phyloP scores from a whole-genome alignment of 1,140 invertebrate species.

The Drosophila albomicans region DNA sequence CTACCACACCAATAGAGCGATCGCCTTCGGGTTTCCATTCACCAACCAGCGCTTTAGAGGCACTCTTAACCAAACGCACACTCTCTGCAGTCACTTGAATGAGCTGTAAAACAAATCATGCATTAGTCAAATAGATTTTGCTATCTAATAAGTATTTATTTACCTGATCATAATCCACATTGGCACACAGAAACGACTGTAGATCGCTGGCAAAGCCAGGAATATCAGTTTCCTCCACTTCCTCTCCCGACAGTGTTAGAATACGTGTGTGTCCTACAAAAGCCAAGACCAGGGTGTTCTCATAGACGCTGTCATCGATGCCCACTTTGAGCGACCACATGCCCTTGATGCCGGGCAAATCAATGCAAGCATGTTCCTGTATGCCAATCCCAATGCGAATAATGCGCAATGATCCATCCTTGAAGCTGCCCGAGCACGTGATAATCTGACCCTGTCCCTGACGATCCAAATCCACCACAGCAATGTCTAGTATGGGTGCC shows the following conservation, averaged over 20 bases:
- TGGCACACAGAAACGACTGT: conserved; percentile 97
- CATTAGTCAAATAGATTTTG: not conserved
- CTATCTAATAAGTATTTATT: conserved; percentile 16
- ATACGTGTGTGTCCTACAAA: conserved; percentile 98
- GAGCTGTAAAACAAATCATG: conserved; percentile 39
- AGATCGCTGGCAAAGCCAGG: conserved; percentile 94
- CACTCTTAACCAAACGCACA: conserved; percentile 89
- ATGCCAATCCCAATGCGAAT: conserved; percentile 99
- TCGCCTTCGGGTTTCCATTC: conserved; percentile 93
- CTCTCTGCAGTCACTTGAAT: conserved; percentile 90
- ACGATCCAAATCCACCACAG: conserved; percentile 97
- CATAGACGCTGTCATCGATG: conserved; percentile 86
- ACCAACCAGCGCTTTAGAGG: conserved; percentile 89
- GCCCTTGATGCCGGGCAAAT: conserved; percentile 98
- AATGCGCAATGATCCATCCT: conserved; percentile 98
- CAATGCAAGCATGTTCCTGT: conserved; percentile 98
- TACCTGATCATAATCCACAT: conserved; percentile 93
- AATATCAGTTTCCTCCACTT: conserved; percentile 98
- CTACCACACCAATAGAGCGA: conserved; percentile 94
- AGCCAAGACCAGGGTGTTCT: conserved; percentile 96
- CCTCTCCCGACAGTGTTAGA: conserved; percentile 95
- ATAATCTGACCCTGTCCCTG: conserved; percentile 99
- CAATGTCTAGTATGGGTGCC: conserved; percentile 99
- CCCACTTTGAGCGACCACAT: conserved; percentile 96
- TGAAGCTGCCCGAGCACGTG: conserved; percentile 98